Conservation (phyloP, 2,797 vertebrate species). For the Lacerta bilineata region DNA sequence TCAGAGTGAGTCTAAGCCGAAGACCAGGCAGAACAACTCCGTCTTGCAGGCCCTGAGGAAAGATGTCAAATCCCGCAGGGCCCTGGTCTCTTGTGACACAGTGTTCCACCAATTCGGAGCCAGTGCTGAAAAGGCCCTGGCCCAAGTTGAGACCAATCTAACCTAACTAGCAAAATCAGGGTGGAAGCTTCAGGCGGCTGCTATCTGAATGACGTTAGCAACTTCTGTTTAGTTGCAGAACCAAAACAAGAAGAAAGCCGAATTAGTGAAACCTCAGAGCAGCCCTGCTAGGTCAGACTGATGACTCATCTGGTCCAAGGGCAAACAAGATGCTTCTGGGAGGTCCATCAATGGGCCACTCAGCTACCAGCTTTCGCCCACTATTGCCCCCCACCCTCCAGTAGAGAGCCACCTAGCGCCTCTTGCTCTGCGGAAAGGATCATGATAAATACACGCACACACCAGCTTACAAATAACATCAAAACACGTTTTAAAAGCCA, state of each 20-base stretch:
- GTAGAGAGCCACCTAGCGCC: not conserved
- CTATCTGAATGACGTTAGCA: not conserved
- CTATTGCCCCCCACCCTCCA: not conserved
- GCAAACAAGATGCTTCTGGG: not conserved
- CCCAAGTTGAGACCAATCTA: too few relatives aligned
- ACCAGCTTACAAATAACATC: too few relatives aligned
- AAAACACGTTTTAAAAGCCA: too few relatives aligned
- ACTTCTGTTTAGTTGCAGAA: not conserved
- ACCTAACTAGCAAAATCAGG: not conserved
- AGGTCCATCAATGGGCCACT: too few relatives aligned
- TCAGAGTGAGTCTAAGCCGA: too few relatives aligned
- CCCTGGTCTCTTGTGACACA: too few relatives aligned
- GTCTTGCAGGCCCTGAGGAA: too few relatives aligned
- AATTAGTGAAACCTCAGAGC: not conserved
- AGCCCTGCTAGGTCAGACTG: not conserved
- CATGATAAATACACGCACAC: not conserved
- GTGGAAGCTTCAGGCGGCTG: not conserved
- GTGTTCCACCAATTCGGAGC: too few relatives aligned
- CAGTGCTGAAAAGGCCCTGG: too few relatives aligned
- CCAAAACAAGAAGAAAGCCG: not conserved
- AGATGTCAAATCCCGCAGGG: too few relatives aligned
- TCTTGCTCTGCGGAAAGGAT: not conserved
- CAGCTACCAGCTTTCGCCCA: not conserved
- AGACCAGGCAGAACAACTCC: too few relatives aligned
- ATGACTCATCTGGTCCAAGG: too few relatives aligned